Conservation (phyloP, 2,113 vertebrate genomes). For the Himantopus leucocephalus region DNA sequence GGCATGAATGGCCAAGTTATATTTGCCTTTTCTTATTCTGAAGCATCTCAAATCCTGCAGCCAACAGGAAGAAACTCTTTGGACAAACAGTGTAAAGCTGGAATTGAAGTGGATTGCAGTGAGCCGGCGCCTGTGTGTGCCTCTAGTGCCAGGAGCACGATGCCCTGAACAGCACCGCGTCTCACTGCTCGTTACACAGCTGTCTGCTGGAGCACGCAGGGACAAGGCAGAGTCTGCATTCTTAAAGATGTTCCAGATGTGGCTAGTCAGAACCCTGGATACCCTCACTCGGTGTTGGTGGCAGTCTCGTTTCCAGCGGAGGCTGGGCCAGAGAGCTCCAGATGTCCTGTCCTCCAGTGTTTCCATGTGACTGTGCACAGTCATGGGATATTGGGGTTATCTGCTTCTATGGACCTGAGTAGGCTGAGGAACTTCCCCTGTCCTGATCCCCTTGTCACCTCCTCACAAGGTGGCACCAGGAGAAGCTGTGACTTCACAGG, state of each 20-base stretch:
- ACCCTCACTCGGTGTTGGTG: no score
- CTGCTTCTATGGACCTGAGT: neutral
- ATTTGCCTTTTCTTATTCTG: neutral
- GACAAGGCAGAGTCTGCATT: neutral
- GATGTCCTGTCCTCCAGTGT: neutral
- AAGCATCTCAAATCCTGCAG: neutral
- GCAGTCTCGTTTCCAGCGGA: neutral
- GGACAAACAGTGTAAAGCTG: neutral
- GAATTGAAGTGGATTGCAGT: neutral
- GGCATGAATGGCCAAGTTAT: neutral
- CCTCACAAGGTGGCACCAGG: neutral
- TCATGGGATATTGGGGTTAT: accelerated
- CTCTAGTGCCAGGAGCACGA: no score
- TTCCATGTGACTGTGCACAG: neutral
- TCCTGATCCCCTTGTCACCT: neutral
- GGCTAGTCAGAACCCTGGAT: no score
- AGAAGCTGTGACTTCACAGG: neutral
- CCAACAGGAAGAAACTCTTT: neutral
- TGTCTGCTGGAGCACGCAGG: neutral
- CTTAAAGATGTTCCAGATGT: neutral
- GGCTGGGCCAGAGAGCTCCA: neutral
- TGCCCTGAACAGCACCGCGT: no score
- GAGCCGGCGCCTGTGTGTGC: neutral
- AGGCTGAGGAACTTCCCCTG: neutral
- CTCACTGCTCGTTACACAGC: neutral